These are phyloP conservation scores for Nesospiza acunhae DNA, from an alignment of 2,113 vertebrate genomes.

Conservation along the genomic window DNA sequence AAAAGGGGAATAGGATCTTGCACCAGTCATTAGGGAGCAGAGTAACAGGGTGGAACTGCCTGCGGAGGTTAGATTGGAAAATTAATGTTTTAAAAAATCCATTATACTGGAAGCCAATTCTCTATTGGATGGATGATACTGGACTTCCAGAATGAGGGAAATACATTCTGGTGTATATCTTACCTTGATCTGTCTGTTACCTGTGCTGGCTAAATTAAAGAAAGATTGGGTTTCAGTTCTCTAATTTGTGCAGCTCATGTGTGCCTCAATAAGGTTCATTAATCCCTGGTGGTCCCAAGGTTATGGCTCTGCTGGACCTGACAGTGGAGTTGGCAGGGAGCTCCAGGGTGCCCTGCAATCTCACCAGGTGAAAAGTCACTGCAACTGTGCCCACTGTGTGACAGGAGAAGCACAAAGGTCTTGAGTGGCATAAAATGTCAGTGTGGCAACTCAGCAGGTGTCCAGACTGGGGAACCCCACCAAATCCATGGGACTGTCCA, in stretches of 20 bases:
- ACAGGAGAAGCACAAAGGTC: not conserved
- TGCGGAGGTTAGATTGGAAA: not conserved
- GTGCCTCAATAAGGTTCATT: not conserved
- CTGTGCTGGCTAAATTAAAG: not conserved
- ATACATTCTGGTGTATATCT: not conserved
- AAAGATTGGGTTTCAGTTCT: not conserved
- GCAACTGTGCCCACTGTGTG: accelerated
- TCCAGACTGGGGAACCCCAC: not conserved
- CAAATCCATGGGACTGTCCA: not conserved
- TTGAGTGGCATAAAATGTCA: not conserved
- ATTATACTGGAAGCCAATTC: not conserved
- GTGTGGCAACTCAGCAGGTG: not conserved
- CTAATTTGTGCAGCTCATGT: not conserved
- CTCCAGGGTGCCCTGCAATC: not conserved
- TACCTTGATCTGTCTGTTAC: not conserved
- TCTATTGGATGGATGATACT: not conserved
- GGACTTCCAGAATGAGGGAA: not conserved
- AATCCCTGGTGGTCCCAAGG: not conserved
- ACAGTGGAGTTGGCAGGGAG: not conserved
- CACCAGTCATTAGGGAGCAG: not conserved
- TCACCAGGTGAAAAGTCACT: accelerated
- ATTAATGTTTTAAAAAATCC: not conserved
- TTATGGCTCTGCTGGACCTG: not conserved
- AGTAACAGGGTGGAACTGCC: not conserved
- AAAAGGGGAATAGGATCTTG: not conserved